A percentile compares a stretch with the other conserved stretches of the same genome.
Evolutionary conservation across 2,113 vertebrate genomes (phyloP).

Genomic region (Himantopus leucocephalus): DNA sequence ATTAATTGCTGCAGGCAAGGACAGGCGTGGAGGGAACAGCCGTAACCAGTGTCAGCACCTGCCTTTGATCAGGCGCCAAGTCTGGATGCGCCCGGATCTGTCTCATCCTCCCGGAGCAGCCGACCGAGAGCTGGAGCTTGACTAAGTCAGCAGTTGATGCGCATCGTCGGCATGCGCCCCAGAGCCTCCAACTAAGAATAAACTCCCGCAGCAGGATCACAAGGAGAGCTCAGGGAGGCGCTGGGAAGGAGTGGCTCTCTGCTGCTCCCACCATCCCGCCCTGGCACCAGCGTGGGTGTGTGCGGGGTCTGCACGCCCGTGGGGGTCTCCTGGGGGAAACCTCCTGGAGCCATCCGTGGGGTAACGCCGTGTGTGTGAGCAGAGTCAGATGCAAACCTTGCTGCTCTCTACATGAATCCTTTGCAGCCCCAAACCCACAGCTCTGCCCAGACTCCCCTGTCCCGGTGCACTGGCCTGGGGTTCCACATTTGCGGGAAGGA

Average conservation of each 20-base stretch:
- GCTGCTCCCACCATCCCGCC: background rate
- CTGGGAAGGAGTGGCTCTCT: background rate
- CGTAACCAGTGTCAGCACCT: background rate
- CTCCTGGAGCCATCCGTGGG: background rate
- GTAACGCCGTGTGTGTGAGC: fast-evolving
- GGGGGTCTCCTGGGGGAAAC: background rate
- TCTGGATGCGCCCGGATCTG: background rate
- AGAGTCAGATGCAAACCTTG: background rate
- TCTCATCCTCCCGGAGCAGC: background rate
- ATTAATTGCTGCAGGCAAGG: background rate
- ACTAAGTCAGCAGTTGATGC: background rate
- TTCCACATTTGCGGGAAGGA: fast-evolving
- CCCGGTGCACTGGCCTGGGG: too few relatives aligned
- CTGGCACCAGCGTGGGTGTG: fast-evolving
- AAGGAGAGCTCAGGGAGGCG: fast-evolving
- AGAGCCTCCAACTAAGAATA: fast-evolving
- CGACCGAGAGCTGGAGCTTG: background rate
- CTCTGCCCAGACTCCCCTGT: background rate
- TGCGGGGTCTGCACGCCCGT: fast-evolving
- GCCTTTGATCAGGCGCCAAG: background rate
- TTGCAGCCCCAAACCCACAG: fast-evolving
- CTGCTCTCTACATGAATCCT: fast-evolving
- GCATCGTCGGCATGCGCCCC: fast-evolving
- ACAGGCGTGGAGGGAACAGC: background rate
- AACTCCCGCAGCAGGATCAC: background rate